phyloP scores from a whole-genome alignment of 2,113 vertebrate species.

The Collichthys lucidus region DNA sequence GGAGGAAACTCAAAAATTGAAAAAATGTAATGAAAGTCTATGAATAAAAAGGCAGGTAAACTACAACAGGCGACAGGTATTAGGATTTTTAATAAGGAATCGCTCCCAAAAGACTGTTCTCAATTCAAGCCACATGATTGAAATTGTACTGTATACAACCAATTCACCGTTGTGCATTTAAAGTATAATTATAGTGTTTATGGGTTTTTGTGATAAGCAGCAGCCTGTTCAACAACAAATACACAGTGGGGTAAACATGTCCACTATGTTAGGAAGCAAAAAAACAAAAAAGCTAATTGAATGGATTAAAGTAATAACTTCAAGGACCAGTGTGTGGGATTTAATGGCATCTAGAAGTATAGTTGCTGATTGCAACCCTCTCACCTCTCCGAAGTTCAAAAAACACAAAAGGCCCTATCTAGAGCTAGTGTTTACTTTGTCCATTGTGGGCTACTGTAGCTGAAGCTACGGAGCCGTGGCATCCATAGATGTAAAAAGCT shows the following conservation, averaged over 20 bases:
- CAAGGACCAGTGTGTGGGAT: too few species aligned
- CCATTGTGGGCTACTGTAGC: too few species aligned
- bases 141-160: constrained; percentile 9
- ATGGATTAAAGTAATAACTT: background rate
- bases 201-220: background rate
- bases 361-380: too few species aligned
- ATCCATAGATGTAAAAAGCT: too few species aligned
- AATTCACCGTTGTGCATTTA: background rate
- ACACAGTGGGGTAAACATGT: background rate
- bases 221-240: background rate
- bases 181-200: background rate
- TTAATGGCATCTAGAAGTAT: too few species aligned
- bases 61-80: constrained; percentile 7
- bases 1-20: constrained; percentile 35
- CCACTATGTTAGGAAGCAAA: too few species aligned
- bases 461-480: too few species aligned
- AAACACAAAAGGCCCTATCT: too few species aligned
- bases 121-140: constrained; percentile 1
- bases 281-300: too few species aligned
- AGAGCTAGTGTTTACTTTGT: too few species aligned
- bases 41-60: constrained; percentile 18
- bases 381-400: too few species aligned
- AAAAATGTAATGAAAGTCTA: constrained; percentile 39
- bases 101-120: constrained; percentile 1
- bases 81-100: constrained; percentile 2